Conservation (phyloP, 2,888 invertebrate genomes). For the Prenolepis imparis region DNA sequence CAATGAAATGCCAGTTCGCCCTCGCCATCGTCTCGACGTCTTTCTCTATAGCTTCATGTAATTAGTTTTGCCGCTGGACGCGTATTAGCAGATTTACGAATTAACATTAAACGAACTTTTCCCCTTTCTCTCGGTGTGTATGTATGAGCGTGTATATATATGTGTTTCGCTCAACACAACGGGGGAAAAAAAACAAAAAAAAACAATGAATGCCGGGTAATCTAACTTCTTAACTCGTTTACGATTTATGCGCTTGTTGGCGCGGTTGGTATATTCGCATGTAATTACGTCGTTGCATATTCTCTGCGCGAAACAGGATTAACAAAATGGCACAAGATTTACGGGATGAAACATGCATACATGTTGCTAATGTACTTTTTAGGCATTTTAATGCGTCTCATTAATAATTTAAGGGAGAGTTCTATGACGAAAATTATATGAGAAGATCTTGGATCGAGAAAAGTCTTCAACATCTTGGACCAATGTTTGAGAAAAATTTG, state of each 20-base stretch:
- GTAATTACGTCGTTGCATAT: constrained; percentile 54
- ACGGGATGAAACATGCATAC: constrained; percentile 12
- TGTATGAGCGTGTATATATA: no score
- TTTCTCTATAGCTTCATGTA: constrained; percentile 56
- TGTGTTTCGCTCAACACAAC: constrained; percentile 11
- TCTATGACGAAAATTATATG: not conserved
- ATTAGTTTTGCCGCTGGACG: constrained; percentile 59
- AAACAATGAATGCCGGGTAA: constrained; percentile 36
- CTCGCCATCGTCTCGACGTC: constrained; percentile 40
- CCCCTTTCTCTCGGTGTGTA: not conserved
- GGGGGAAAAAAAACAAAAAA: not conserved
- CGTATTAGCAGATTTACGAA: constrained; percentile 54
- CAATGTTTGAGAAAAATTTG: not conserved
- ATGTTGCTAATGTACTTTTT: constrained; percentile 15
- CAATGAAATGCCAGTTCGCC: constrained; percentile 60
- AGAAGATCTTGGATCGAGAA: not conserved
- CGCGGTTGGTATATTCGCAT: constrained; percentile 46
- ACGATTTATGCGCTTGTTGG: constrained; percentile 53
- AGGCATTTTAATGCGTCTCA: not conserved
- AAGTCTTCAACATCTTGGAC: not conserved
- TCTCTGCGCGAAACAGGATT: constrained; percentile 38
- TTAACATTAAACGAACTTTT: constrained; percentile 46
- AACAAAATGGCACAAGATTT: constrained; percentile 46
- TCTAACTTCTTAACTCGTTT: constrained; percentile 56
- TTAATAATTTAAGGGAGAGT: constrained; percentile 6